Base-by-base conservation (phyloP, 2,113 vertebrate genomes). In the Halichoeres trimaculatus region DNA sequence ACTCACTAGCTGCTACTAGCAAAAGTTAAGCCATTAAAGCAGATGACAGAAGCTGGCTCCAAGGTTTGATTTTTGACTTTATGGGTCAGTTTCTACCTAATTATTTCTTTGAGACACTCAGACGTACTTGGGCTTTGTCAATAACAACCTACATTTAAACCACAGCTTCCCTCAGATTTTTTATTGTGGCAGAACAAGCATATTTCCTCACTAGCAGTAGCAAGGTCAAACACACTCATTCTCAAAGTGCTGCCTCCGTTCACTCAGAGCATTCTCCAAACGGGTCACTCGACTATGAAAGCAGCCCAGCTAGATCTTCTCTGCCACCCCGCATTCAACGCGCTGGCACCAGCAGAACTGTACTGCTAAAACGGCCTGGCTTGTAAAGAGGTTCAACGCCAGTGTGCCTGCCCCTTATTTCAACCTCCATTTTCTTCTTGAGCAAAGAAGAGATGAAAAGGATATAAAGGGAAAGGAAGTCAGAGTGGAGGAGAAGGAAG, bases 211-310 rank as follows among this genome's bases (percentile, higher is more conserved):
- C 3, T 65, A 83, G 76, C 68, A 75, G 77, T 48, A 75, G 57
- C 75, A 75, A 85, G 84, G 70, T 84, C 74, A 78, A 86, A 75
- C 10, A 51, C 66, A 80, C 73, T 80, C 47, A 67, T 76, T 85
- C 55, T 40, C 64, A 86, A 82, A 80, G 77, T 72, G 71, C 71
- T 67, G 60, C 69, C 54, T 69, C 50, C 66, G 85, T 70, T 80
- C 65, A 73, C 55, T 52, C 71, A 62, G 68, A 71, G 57, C n/a
- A 8, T 80, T 80, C 59, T 41, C 17, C 57, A 68, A 85, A 85
- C 8, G 4, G 55, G 54, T 64, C 60, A 69, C 72, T 84, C 41
- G 34, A 79, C 76, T 63, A 80, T 41, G 69, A 87, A 85, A 71
- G 62, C 41, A 73, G 45, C 22, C 61, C 7, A 23, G 47, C 57